A percentile compares a stretch with the other conserved stretches of the same genome.
phyloP scores from a whole-genome alignment of 2,113 vertebrate species.

The Stigmatopora nigra region DNA sequence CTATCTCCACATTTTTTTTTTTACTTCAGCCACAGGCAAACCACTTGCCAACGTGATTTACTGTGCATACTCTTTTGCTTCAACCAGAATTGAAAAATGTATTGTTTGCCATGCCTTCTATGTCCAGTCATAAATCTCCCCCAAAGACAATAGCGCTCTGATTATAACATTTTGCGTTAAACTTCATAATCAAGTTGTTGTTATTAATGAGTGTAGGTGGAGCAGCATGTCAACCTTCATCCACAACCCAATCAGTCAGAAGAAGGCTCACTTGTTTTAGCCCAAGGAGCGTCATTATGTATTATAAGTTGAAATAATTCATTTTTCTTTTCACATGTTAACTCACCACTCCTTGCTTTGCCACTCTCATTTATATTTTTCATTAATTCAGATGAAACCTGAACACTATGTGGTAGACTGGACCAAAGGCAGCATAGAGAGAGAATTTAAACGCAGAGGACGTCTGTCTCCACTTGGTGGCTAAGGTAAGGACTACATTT shows the following conservation, averaged over 20 bases:
- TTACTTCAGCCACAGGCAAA: slow-evolving; percentile 23
- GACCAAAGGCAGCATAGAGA: slow-evolving; percentile 18
- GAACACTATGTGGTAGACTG: slow-evolving; percentile 26
- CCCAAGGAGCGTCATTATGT: slow-evolving; percentile 32
- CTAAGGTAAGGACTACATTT: slow-evolving; percentile 14
- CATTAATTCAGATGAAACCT: slow-evolving; percentile 52
- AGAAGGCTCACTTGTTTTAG: slow-evolving; percentile 32
- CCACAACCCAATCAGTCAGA: slow-evolving; percentile 53
- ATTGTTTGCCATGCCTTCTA: slow-evolving; percentile 29
- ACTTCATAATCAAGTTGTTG: slow-evolving; percentile 52
- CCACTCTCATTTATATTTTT: slow-evolving; percentile 54
- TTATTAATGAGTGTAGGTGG: slow-evolving; percentile 57
- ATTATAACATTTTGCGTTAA: slow-evolving; percentile 26
- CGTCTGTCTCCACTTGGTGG: slow-evolving; percentile 70
- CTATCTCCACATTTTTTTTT: slow-evolving; percentile 43
- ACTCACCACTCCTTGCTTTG: slow-evolving; percentile 39
- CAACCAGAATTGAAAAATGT: slow-evolving; percentile 22
- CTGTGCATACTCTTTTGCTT: slow-evolving; percentile 9
- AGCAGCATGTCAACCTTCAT: slow-evolving; percentile 52
- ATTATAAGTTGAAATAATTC: slow-evolving; percentile 54
- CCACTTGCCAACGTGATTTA: slow-evolving; percentile 43
- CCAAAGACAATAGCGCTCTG: slow-evolving; percentile 12
- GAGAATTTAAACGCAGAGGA: slow-evolving; percentile 41
- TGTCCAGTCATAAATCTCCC: slow-evolving; percentile 24
- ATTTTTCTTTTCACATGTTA: slow-evolving; percentile 45